These are phyloP conservation scores for Clarias gariepinus DNA, from an alignment of 2,113 vertebrate species.

Conservation along the genomic window DNA sequence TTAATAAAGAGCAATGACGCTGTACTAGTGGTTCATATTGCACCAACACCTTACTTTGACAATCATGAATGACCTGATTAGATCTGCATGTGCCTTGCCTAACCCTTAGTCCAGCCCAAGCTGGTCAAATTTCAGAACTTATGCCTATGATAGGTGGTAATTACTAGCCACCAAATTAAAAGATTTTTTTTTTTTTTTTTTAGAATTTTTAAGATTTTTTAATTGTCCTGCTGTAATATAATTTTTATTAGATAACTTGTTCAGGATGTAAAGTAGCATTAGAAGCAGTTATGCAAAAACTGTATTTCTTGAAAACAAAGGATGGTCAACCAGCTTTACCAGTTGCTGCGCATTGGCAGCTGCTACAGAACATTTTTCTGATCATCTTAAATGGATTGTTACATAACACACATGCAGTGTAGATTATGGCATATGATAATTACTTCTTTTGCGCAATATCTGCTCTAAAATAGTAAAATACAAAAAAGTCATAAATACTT, in stretches of 20 bases:
- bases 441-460: too few species aligned
- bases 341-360: background rate
- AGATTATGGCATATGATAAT: background rate
- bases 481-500: background rate
- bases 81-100: background rate
- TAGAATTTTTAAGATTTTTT: too few species aligned
- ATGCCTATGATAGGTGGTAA: background rate
- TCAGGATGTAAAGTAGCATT: too few species aligned
- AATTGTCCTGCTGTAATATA: too few species aligned
- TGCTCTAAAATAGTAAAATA: too few species aligned
- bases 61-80: background rate
- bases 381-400: background rate
- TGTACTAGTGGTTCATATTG: background rate
- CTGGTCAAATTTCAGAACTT: background rate
- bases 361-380: background rate
- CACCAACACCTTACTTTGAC: background rate
- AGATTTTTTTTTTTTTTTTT: background rate
- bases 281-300: background rate
- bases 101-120: background rate
- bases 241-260: too few species aligned
- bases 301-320: background rate
- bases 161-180: background rate
- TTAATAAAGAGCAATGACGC: background rate
- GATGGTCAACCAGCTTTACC: background rate
- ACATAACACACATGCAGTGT: background rate